Base-by-base conservation (phyloP, 2,797 vertebrate species). In the Taenioides sp. region DNA sequence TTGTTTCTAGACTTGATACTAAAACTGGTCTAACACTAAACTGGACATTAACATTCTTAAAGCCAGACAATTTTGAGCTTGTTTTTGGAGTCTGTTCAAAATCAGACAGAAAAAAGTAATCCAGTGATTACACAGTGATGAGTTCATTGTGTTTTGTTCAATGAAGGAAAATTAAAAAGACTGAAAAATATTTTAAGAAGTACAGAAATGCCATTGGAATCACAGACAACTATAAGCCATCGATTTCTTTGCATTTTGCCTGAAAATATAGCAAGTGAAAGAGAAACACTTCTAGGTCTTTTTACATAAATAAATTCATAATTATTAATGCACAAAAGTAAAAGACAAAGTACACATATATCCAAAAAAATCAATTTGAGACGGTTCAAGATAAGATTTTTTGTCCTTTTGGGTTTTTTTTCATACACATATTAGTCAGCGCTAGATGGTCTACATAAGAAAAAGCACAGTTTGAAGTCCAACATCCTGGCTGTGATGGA, bases 311-410 rank as follows among this genome's bases (percentile, higher is more conserved):
- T 82, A 82, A 84, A 81, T 89, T 88, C 77, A 88, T 82, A 89
- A 86, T 84, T 79, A 85, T 87, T 81, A 92, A 88, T 89, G 87
- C 86, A 90, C 83, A 73, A 86, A 90, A 91, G 75, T 82, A 86
- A 90, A 89, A 82, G 86, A 90, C 88, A 76, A 86, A 91, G 80
- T 87, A 87, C 91, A 92, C 83, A 80, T 81, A 88, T 82, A 91
- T 88, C 69, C 77, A 84, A 88, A 47, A 82, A 92, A 88, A 80
- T 82, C 52, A 89, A 88, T 86, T 72, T 66, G 65, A 89, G 84
- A 88, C 87, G 72, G 75, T 73, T 90, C 79, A 86, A 87, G 86
- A 91, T 77, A 25, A 79, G 37, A 16, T 74, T 75, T 63, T 31
- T 69, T 77, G 69, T 40, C 60, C 66, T 3, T 27, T 72, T 76